Evolutionary conservation across 1,140 invertebrate genomes (phyloP), one percentile per base, ranked within the genome.

Genomic region (Neuroterus valhalla): DNA sequence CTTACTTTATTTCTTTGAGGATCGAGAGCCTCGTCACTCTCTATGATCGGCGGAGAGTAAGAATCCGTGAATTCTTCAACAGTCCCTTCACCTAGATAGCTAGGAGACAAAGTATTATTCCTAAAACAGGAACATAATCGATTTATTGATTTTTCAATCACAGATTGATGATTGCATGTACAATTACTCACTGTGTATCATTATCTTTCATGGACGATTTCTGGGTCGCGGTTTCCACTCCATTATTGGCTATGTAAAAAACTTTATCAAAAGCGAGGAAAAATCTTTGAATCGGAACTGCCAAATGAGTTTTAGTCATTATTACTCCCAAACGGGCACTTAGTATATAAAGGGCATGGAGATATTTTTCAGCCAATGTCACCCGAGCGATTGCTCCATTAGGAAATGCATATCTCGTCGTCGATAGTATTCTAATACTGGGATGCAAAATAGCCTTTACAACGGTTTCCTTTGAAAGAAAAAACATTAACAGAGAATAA

Each of bases 251-350:
- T 70, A 76, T 91, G 3, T 92, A 91, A 70, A 93, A 92, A 17
- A 95, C 94, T 90, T 95, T 96, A 84, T 96, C 95, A 86, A 98
- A 98, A 10, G 94, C 93, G n/a, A 95, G 86, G 86, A 98, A 98
- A 85, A 97, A 97, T 62, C 93, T 80, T 75, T 88, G 87, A 71
- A 89, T 90, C 11, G 93, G 92, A 55, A 95, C 92, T 66, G 93
- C 94, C 21, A 98, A 89, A 81, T 96, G 94, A 79, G 93, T 93
- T 68, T 94, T 92, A 1, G 95, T 96, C 94, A 96, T 96, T 81
- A 96, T 94, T 71, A 94, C 93, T 3, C 96, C 96, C 46, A 98
- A 93, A 70, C 96, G 91, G 23, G 96, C 89, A 12, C 95, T 94
- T 38, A 98, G 90, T 14, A 94, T 92, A 84, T 96, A 95, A 55